Evolutionary conservation across 2,888 invertebrate species (phyloP).

Genomic region (Campoplex nolae): DNA sequence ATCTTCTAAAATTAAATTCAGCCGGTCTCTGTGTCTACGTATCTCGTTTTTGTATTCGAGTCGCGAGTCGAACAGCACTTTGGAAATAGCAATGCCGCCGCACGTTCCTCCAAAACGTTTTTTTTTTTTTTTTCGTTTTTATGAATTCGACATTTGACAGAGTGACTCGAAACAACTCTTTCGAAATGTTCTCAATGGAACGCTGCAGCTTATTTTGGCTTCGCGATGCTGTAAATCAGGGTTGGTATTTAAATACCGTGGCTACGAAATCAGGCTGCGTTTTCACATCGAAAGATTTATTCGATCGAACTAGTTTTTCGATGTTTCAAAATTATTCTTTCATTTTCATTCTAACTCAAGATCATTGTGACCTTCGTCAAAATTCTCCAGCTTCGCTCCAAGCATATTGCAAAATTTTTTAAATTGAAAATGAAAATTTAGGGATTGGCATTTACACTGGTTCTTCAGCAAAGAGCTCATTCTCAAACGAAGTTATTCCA

Average conservation of each 20-base stretch:
- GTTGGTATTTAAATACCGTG: neutral
- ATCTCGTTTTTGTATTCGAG: constrained; percentile 7
- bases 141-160: constrained; percentile 51
- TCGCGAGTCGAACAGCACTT: constrained; percentile 5
- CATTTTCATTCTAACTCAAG: neutral
- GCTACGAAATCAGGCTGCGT: constrained; percentile 20
- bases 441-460: neutral
- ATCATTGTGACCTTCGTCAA: neutral
- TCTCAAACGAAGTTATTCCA: neutral
- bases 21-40: constrained; percentile 19
- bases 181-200: constrained; percentile 39
- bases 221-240: constrained; percentile 24
- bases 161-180: constrained; percentile 23
- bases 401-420: neutral
- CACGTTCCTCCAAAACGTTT: constrained; percentile 5
- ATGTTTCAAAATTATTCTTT: neutral
- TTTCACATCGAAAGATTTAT: constrained; percentile 1
- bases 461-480: neutral
- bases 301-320: neutral
- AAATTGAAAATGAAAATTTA: neutral
- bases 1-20: constrained; percentile 60
- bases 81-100: constrained; percentile 29
- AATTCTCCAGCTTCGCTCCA: neutral
- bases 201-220: constrained; percentile 48
- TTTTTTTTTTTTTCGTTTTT: constrained; percentile 8